phyloP scores from a whole-genome alignment of 2,113 vertebrate species.

The Gymnocephalus cernua region DNA sequence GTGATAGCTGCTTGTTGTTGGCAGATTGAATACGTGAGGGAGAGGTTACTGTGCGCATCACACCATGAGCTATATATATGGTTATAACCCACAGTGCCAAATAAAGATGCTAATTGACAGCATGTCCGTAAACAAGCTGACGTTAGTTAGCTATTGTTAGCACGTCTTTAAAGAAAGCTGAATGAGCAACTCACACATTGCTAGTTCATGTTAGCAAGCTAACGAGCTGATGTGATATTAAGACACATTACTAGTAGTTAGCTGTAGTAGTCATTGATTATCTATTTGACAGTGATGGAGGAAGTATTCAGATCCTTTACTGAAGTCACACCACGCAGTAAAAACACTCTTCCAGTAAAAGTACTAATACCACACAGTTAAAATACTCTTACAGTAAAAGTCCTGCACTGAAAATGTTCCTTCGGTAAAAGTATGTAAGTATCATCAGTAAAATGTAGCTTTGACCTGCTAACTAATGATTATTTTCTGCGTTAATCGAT shows the following conservation, averaged over 20 bases:
- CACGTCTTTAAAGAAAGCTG: slow-evolving; percentile 58
- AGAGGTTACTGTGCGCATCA: not conserved
- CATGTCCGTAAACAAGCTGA: not conserved
- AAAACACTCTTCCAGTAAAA: not conserved
- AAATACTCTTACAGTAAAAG: too few species aligned
- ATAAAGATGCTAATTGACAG: not conserved
- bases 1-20: slow-evolving; percentile 7
- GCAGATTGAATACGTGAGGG: slow-evolving; percentile 2
- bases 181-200: slow-evolving; percentile 53
- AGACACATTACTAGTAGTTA: too few species aligned
- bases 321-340: not conserved
- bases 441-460: too few species aligned
- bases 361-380: too few species aligned
- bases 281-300: too few species aligned
- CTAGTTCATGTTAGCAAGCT: slow-evolving; percentile 44
- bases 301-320: too few species aligned
- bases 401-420: too few species aligned
- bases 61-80: fast-evolving
- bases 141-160: slow-evolving; percentile 51
- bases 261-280: too few species aligned
- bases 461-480: too few species aligned
- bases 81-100: fast-evolving
- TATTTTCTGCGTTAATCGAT: too few species aligned
- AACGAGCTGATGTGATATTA: not conserved
- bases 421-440: too few species aligned